These are phyloP conservation scores for Bettongia penicillata DNA, from an alignment of 2,113 vertebrate species.

Conservation along the genomic window DNA sequence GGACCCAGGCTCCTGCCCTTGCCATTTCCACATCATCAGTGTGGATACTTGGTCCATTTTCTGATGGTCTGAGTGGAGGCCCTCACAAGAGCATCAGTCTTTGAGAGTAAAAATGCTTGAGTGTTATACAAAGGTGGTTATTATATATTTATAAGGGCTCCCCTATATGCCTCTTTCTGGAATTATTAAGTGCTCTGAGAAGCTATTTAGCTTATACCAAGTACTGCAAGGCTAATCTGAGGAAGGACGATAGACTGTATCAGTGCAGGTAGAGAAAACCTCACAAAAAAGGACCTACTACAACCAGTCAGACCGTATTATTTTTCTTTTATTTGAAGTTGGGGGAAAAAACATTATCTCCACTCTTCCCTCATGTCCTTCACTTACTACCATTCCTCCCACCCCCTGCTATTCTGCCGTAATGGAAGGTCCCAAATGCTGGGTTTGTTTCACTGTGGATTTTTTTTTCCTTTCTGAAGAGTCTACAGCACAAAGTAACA, in stretches of 20 bases:
- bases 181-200: conserved; percentile 70
- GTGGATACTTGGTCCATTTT: conserved; percentile 13
- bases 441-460: conserved; percentile 52
- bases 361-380: background rate
- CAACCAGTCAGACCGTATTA: background rate
- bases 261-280: background rate
- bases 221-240: background rate
- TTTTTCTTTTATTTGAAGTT: background rate
- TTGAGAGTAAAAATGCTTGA: conserved; percentile 63
- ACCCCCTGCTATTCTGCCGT: conserved; percentile 15
- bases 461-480: conserved; percentile 48
- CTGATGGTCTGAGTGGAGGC: conserved; percentile 43
- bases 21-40: background rate
- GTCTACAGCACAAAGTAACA: conserved; percentile 59
- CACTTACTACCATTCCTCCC: background rate
- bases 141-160: conserved; percentile 75
- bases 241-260: background rate
- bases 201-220: conserved; percentile 68
- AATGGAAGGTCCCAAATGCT: conserved; percentile 65
- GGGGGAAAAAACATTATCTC: background rate
- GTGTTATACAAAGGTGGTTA: conserved; percentile 67
- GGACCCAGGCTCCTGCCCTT: conserved; percentile 36
- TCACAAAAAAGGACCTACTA: accelerated
- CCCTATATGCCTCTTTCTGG: conserved; percentile 61
- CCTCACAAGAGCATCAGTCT: conserved; percentile 63